These are phyloP conservation scores for Anisognathus igniventris DNA, from an alignment of 2,797 vertebrate genomes.

Conservation along the genomic window DNA sequence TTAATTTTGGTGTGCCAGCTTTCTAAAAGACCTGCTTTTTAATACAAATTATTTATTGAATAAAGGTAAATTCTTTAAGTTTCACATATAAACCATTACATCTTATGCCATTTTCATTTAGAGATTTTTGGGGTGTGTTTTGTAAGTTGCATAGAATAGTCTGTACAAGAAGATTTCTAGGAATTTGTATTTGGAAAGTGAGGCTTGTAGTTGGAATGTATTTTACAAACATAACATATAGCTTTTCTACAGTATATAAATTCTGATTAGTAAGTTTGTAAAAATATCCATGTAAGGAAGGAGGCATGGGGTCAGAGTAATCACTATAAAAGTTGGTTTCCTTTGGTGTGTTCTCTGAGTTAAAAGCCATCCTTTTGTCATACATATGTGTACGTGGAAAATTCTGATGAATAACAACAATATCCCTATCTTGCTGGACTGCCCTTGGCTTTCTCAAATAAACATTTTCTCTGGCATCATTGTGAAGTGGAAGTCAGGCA, in stretches of 20 bases:
- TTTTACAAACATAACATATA: neutral
- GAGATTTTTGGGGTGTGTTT: neutral
- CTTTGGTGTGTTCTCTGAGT: neutral
- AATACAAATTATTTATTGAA: neutral
- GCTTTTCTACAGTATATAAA: neutral
- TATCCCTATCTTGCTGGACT: neutral
- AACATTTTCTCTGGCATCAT: neutral
- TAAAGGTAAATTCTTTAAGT: neutral
- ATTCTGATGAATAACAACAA: neutral
- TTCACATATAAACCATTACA: neutral
- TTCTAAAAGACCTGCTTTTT: neutral
- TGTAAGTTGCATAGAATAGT: neutral
- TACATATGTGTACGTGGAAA: neutral
- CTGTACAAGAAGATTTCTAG: neutral
- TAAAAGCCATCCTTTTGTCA: neutral
- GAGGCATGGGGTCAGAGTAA: neutral
- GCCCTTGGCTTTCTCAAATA: neutral
- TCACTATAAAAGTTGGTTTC: neutral
- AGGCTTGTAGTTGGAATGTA: neutral
- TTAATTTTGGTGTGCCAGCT: neutral
- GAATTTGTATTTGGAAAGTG: neutral
- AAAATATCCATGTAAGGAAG: constrained; percentile 2
- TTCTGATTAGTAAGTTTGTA: neutral
- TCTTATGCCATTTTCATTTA: neutral
- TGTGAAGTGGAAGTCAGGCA: neutral